Evolutionary conservation across 1,140 invertebrate species (phyloP).

Genomic region (Oncopodura yosiiana): DNA sequence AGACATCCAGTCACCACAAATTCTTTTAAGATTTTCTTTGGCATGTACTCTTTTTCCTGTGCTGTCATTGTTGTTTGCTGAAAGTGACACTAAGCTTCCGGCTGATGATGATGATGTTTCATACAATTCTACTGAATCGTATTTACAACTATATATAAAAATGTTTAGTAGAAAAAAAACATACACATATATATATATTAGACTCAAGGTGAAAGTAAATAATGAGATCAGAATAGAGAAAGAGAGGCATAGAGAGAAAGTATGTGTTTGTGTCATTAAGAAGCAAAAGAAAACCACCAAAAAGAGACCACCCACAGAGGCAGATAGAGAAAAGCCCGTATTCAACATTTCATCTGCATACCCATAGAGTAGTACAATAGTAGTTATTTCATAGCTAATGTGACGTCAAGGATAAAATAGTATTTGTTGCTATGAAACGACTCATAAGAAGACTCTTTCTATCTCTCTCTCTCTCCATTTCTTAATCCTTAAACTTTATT

Average conservation of each 20-base stretch:
- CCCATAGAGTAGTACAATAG: background rate
- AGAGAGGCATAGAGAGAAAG: background rate
- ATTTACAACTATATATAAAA: slow-evolving; percentile 51
- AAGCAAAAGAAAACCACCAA: background rate
- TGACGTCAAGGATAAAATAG: background rate
- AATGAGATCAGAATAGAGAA: background rate
- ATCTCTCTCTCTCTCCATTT: background rate
- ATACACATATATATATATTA: background rate
- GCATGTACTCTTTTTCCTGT: slow-evolving; percentile 21
- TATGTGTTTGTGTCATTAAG: background rate
- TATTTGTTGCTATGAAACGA: slow-evolving; percentile 5
- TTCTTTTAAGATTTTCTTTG: slow-evolving; percentile 36
- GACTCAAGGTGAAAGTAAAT: background rate
- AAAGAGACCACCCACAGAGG: no score
- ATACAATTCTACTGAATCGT: slow-evolving; percentile 57
- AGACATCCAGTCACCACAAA: slow-evolving; percentile 63
- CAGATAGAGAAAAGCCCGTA: background rate
- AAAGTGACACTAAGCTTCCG: slow-evolving; percentile 3
- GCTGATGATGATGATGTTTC: slow-evolving; percentile 38
- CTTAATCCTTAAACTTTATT: slow-evolving; percentile 38
- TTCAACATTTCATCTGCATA: slow-evolving; percentile 4
- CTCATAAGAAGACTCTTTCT: slow-evolving; percentile 1
- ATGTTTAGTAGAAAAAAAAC: slow-evolving; percentile 1
- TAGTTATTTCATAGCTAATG: background rate
- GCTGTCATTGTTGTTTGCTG: slow-evolving; percentile 15